A percentile compares a stretch with the other conserved stretches of the same genome.
phyloP scores from a whole-genome alignment of 2,113 vertebrate genomes.

The Ahaetulla prasina region DNA sequence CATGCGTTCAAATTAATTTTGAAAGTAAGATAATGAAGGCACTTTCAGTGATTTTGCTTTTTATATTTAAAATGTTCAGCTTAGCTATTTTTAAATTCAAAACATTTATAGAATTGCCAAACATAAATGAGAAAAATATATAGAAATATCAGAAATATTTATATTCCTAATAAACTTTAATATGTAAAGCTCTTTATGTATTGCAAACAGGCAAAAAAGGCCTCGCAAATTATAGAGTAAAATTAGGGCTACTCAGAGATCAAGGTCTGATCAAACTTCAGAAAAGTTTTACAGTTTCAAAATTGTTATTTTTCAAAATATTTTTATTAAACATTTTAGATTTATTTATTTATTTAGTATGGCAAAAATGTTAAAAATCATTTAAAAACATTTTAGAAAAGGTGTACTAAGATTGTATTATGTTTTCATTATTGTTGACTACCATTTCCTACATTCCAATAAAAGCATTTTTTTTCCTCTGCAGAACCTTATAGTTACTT shows the following conservation, averaged over 20 bases:
- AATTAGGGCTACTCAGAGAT: background rate
- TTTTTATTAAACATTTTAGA: background rate
- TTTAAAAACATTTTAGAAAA: background rate
- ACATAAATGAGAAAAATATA: background rate
- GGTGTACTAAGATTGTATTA: background rate
- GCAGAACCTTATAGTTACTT: background rate
- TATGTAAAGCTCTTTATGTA: background rate
- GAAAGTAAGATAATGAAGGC: background rate
- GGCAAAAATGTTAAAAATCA: background rate
- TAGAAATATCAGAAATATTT: background rate
- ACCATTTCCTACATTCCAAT: background rate
- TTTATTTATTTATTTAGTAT: background rate
- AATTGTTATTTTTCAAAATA: background rate
- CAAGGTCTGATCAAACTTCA: background rate
- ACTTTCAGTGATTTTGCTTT: background rate
- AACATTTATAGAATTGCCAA: constrained; percentile 1
- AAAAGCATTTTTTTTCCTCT: background rate
- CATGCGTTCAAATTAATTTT: background rate
- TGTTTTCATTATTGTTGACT: background rate
- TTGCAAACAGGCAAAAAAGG: background rate
- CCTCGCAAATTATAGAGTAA: background rate
- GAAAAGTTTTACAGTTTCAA: background rate
- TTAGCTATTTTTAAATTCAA: background rate
- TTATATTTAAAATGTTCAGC: background rate
- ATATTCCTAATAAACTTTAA: background rate